Percentiles rank a stretch among this genome's conserved stretches.
Conservation (phyloP, 2,113 vertebrate species). For the Chaenocephalus aceratus region DNA sequence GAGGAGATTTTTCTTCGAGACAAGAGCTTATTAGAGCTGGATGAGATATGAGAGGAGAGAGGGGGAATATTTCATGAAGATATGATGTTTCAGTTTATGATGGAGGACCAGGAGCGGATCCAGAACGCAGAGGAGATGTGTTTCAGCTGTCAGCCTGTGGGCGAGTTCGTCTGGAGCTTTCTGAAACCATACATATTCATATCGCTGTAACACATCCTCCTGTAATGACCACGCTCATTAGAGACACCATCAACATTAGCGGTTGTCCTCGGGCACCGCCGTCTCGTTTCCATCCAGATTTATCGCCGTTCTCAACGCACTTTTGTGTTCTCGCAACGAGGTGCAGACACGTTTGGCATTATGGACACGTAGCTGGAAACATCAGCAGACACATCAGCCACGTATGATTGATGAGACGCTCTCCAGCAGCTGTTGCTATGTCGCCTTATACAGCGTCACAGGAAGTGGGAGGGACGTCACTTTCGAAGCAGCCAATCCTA, state of each 20-base stretch:
- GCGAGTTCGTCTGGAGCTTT: constrained; percentile 5
- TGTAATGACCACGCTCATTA: constrained; percentile 54
- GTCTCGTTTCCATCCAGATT: constrained; percentile 35
- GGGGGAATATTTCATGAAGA: constrained; percentile 11
- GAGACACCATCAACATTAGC: constrained; percentile 51
- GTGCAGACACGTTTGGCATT: constrained; percentile 35
- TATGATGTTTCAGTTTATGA: constrained; percentile 4
- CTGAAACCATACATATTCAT: constrained; percentile 50
- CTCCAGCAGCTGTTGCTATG: constrained; percentile 65
- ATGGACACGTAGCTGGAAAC: constrained; percentile 38
- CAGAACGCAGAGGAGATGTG: background rate
- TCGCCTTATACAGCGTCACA: constrained; percentile 45
- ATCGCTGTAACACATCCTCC: constrained; percentile 1
- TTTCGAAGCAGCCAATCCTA: constrained; percentile 62
- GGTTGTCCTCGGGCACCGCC: constrained; percentile 39
- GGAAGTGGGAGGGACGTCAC: constrained; percentile 33
- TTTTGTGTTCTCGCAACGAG: constrained; percentile 14
- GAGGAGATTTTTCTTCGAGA: constrained; percentile 13
- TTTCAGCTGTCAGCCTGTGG: constrained; percentile 5
- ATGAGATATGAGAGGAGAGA: background rate
- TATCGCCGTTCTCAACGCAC: constrained; percentile 27
- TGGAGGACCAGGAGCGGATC: background rate
- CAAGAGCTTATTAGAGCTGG: constrained; percentile 29
- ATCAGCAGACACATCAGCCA: constrained; percentile 21
- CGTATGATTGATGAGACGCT: constrained; percentile 62